Base-by-base conservation (phyloP, 1,140 invertebrate species). In the Anastrepha ludens region DNA sequence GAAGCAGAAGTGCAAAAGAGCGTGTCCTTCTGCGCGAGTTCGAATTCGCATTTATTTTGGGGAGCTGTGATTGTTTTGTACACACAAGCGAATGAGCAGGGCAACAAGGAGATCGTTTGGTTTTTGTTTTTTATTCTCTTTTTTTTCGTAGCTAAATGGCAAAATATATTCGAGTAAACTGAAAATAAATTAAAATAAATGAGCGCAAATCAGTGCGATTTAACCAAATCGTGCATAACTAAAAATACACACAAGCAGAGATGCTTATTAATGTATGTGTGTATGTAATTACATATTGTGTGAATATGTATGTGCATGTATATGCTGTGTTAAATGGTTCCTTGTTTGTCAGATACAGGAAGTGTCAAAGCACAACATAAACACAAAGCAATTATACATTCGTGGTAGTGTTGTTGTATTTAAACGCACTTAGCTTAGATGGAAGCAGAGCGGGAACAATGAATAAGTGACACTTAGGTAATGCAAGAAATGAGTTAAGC, bases 1-100 rank as follows among this genome's bases (percentile, higher is more conserved):
- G 91, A 89, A 90, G 90, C 89, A 91, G 89, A 87, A 86, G 88
- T 89, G 90, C 89, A 91, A 87, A 74, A 47, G 20, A 87, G 86
- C 47, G 86, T 74, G 70, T 47, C 64, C 64, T 86, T 86, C 85
- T 86, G 59, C 60, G 29, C 85, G 20, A 86, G 55, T 60, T 86
- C 60, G 29, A 55, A 86, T 86, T 86, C 60, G 55, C 55, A 60
- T 86, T 41, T 86, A 55, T 81, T 81, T 55, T 55, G 44, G n/a
- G 74, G 47, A 81, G 74, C 20, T 81, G 47, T 55, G 47, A 55
- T 29, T 81, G 74, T 81, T 81, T 74, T 55, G 74, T 55, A 81
- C 74, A 81, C 74, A 81, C 44, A 20, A 55, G 47, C 74, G 47
- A 81, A 41, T 81, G 74, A 58, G 20, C 47, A 50, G 74, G 17